Evolutionary conservation across 64 coral and sea anemone genomes (phyloP), one percentile per base, ranked within the genome.

Genomic region (Actinia equina): DNA sequence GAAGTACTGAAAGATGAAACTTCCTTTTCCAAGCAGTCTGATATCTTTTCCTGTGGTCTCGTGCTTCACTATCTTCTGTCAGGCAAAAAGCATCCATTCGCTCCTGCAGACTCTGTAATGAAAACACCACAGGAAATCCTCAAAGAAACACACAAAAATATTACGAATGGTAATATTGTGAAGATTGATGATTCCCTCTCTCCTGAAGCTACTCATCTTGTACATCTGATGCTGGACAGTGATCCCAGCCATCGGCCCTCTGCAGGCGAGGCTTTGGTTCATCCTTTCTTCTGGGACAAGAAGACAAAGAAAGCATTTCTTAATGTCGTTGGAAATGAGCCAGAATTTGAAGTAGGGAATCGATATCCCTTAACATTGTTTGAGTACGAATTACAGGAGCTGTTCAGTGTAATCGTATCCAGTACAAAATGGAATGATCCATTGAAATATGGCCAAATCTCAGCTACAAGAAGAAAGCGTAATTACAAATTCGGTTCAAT

Each of bases 1-100:
- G 63, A 69, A 69, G 63, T 26, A 7, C 7, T 69, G n/a, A 70
- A 51, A 22, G 4, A 20, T 20, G 7, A 22, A 3, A n/a, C 63
- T 9, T 27, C 63, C 4, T 23, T 16, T 84, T 57, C 60, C 84
- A 52, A 16, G 78, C 25, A 69, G 67, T 43, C 51, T 67, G 83
- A 22, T 42, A 79, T 67, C 86, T 43, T 84, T 74, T 80, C 20
- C 64, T 57, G 77, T 91, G 58, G 51, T 52, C 57, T 93, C 81
- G 43, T 42, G 17, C 44, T 85, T 90, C 27, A 89, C 90, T 85
- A 69, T 6, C 20, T 69, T 69, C 20, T 69, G 5, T 69, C 63
- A 69, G n/a, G 5, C n/a, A 69, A 69, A 10, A 25, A 69, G 23
- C n/a, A 69, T 69, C 63, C 63, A 69, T 69, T 69, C 23, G n/a